These are phyloP conservation scores for Campoplex nolae DNA, from an alignment of 2,888 invertebrate genomes.

Conservation along the genomic window DNA sequence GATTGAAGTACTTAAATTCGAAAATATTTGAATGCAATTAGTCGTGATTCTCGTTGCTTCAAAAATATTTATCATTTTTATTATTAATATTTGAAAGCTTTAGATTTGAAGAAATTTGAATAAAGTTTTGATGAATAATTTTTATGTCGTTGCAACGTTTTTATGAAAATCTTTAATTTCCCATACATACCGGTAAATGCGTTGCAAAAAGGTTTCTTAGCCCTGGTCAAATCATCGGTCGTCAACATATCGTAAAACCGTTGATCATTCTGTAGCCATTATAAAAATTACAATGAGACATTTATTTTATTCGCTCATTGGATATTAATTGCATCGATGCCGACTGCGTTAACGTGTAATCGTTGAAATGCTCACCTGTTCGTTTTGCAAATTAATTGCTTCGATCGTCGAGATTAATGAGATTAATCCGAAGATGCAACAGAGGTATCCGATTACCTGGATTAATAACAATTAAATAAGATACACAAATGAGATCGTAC, in stretches of 20 bases:
- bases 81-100: not conserved
- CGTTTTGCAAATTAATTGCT: constrained; percentile 1
- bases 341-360: not conserved
- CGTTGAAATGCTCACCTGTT: constrained; percentile 27
- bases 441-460: constrained; percentile 72
- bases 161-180: not conserved
- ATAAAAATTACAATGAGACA: not conserved
- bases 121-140: not conserved
- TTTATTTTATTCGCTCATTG: not conserved
- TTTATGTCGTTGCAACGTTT: too few species aligned
- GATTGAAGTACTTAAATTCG: not conserved
- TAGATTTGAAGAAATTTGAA: not conserved
- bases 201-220: constrained; percentile 94
- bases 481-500: not conserved
- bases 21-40: not conserved
- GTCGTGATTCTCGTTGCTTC: not conserved
- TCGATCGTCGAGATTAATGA: constrained; percentile 59
- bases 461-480: constrained; percentile 33
- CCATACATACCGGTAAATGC: constrained; percentile 91
- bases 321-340: not conserved
- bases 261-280: constrained; percentile 71
- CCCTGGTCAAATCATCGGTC: constrained; percentile 70
- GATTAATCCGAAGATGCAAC: constrained; percentile 70
- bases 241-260: constrained; percentile 70
- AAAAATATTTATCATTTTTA: not conserved